phyloP scores from a whole-genome alignment of 2,797 vertebrate genomes.

The Orestias chungarensis region DNA sequence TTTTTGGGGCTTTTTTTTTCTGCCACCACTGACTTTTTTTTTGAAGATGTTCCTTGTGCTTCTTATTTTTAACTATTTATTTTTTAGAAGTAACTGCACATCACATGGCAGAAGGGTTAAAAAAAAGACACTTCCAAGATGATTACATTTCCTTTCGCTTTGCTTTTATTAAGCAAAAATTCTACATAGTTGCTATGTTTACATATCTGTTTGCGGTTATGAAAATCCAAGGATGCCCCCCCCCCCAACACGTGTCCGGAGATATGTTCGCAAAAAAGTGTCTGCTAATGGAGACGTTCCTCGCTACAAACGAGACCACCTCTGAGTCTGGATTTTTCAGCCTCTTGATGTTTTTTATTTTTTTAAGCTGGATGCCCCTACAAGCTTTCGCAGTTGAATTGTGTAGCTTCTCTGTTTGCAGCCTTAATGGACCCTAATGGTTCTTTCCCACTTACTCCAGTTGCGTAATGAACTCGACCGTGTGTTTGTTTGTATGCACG shows the following conservation, averaged over 20 bases:
- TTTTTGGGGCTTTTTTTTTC: background rate
- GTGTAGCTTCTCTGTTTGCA: conserved; percentile 52
- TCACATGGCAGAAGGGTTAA: background rate
- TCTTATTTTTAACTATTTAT: background rate
- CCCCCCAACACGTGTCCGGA: conserved; percentile 2
- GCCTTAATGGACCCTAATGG: conserved; percentile 59
- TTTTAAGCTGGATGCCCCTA: conserved; percentile 16
- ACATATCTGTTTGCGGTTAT: background rate
- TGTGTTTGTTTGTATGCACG: conserved; percentile 3
- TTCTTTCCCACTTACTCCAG: conserved; percentile 35
- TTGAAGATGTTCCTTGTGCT: background rate
- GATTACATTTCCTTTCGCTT: background rate
- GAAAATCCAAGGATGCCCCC: conserved; percentile 4
- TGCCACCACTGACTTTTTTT: background rate
- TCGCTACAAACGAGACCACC: conserved; percentile 14
- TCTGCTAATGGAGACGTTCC: conserved; percentile 36
- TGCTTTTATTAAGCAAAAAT: background rate
- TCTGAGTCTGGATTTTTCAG: conserved; percentile 18
- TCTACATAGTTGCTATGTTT: no score
- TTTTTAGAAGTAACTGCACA: no score
- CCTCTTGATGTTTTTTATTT: conserved; percentile 13
- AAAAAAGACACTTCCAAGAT: background rate
- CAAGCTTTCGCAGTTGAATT: conserved; percentile 43
- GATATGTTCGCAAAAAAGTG: conserved; percentile 22
- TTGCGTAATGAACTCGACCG: conserved; percentile 43